A percentile compares a stretch with the other conserved stretches of the same genome.
Conservation (phyloP, 2,888 invertebrate species). For the Octonoba sinensis region DNA sequence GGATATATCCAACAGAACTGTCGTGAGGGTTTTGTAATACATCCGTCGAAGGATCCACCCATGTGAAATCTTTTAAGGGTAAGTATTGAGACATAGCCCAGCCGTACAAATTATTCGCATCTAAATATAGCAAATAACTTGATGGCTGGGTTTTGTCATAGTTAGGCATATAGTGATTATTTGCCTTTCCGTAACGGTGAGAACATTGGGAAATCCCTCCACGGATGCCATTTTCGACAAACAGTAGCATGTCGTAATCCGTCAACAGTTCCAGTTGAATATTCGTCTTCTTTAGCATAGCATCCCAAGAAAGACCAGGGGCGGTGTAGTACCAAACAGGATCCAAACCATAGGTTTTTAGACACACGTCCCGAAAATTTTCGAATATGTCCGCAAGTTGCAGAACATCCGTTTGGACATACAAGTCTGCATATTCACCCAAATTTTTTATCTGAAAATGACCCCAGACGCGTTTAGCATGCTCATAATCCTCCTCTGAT, state of each 20-base stretch:
- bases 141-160: too few species aligned
- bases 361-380: too few species aligned
- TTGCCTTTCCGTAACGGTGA: constrained; percentile 35
- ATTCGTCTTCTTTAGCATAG: constrained; percentile 67
- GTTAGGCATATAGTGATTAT: constrained; percentile 42
- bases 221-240: constrained; percentile 67
- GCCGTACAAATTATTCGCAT: constrained; percentile 66
- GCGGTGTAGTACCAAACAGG: too few species aligned
- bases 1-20: constrained; percentile 19
- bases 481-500: too few species aligned
- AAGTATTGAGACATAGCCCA: constrained; percentile 50
- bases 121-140: constrained; percentile 42
- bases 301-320: too few species aligned
- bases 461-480: too few species aligned
- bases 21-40: not conserved
- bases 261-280: constrained; percentile 67
- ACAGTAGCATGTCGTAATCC: constrained; percentile 67
- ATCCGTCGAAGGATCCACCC: not conserved
- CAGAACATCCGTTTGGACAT: too few species aligned
- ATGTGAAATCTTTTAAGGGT: constrained; percentile 43
- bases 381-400: too few species aligned
- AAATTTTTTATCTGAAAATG: too few species aligned
- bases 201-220: constrained; percentile 49
- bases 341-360: constrained; percentile 67
- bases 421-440: too few species aligned